Percentiles rank a stretch among this genome's conserved stretches.
These are phyloP conservation scores for Urophycis tenuis DNA, from an alignment of 2,797 vertebrate species.

Conservation along the genomic window DNA sequence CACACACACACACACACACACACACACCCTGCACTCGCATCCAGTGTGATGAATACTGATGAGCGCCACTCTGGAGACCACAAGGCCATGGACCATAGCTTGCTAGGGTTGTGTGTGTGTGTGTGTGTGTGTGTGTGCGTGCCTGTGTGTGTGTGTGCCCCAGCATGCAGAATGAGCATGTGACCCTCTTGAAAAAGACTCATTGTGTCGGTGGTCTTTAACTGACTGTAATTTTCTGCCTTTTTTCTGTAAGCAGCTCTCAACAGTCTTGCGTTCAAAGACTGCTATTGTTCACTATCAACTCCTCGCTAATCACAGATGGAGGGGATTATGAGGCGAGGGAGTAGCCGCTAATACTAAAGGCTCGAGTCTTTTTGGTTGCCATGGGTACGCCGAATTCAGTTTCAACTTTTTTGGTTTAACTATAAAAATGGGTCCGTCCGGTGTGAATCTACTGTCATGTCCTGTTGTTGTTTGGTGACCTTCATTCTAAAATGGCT, in stretches of 20 bases:
- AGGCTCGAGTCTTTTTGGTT: neutral
- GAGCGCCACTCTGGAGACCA: neutral
- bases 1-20: slow-evolving; percentile 35
- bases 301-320: slow-evolving; percentile 39
- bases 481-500: neutral
- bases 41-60: neutral
- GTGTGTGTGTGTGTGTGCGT: slow-evolving; percentile 2
- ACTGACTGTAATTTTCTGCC: slow-evolving; percentile 15
- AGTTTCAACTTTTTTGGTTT: neutral
- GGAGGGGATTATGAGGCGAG: slow-evolving; percentile 38
- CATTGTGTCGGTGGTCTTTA: slow-evolving; percentile 38
- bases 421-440: neutral
- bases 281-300: slow-evolving; percentile 52
- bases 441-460: neutral
- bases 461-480: neutral
- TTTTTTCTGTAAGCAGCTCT: slow-evolving; percentile 49
- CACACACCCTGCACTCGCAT: slow-evolving; percentile 17
- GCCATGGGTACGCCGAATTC: neutral
- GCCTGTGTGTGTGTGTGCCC: slow-evolving; percentile 27
- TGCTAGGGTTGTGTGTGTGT: neutral
- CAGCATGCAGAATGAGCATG: slow-evolving; percentile 28
- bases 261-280: slow-evolving; percentile 49
- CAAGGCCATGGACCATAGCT: no score
- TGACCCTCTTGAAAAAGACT: slow-evolving; percentile 45
- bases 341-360: slow-evolving; percentile 6